Conservation (phyloP, 2,113 vertebrate genomes). For the Bagarius yarrelli region DNA sequence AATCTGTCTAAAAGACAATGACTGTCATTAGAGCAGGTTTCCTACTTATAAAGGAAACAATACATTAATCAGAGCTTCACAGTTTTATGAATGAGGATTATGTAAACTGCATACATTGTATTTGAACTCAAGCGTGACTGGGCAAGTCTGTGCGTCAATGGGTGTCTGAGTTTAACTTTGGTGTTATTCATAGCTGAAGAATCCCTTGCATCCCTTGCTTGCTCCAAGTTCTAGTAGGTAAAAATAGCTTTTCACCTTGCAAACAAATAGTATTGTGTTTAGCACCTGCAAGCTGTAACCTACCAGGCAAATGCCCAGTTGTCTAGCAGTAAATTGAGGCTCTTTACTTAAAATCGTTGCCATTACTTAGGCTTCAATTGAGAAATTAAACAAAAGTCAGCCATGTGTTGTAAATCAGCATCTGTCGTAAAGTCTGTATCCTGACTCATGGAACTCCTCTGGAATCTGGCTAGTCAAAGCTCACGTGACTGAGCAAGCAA, state of each 20-base stretch:
- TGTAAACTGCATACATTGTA: constrained; percentile 9
- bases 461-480: neutral
- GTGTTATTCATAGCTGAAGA: constrained; percentile 38
- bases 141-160: constrained; percentile 13
- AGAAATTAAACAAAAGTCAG: constrained; percentile 15
- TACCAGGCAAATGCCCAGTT: constrained; percentile 43
- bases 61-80: constrained; percentile 7
- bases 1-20: neutral
- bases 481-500: neutral
- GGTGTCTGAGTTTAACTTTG: neutral
- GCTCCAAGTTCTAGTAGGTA: constrained; percentile 33
- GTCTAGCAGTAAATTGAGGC: constrained; percentile 34
- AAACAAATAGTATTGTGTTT: constrained; percentile 44
- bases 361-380: constrained; percentile 33
- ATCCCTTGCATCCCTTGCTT: constrained; percentile 31
- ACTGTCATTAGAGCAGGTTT: neutral
- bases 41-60: constrained; percentile 3
- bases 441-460: neutral
- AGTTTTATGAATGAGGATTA: constrained; percentile 27
- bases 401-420: neutral
- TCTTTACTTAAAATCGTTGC: constrained; percentile 47
- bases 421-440: constrained; percentile 6
- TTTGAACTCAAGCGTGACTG: neutral
- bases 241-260: constrained; percentile 46
- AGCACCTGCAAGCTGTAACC: constrained; percentile 39